These are phyloP conservation scores for Hexactinellida sp. DNA, from an alignment of 37 sponge, comb jelly and placozoan genomes.

Conservation along the genomic window DNA sequence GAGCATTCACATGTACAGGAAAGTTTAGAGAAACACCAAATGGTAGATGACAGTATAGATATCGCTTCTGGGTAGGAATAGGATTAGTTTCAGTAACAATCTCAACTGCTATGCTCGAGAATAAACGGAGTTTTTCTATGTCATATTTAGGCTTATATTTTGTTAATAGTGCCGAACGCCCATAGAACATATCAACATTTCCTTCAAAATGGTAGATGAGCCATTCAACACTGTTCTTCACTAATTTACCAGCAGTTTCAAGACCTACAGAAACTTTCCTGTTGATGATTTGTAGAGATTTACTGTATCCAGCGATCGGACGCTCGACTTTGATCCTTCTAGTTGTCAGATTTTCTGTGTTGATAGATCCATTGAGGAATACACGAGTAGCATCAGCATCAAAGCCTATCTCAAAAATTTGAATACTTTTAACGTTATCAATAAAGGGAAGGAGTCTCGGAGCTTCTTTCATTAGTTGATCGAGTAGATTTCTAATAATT, in stretches of 20 bases:
- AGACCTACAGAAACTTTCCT: neutral
- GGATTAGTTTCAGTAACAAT: neutral
- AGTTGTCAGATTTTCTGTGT: neutral
- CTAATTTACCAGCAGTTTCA: neutral
- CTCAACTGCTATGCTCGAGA: neutral
- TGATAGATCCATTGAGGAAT: neutral
- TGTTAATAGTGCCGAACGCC: neutral
- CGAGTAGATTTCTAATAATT: neutral
- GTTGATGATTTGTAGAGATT: neutral
- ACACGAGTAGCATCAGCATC: neutral
- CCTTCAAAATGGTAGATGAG: neutral
- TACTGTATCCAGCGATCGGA: neutral
- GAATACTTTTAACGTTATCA: neutral
- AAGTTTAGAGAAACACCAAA: conserved; percentile 8
- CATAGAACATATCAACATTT: neutral
- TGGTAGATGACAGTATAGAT: neutral
- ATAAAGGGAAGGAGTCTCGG: neutral
- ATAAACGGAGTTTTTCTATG: neutral
- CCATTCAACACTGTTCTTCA: neutral
- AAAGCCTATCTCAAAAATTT: neutral
- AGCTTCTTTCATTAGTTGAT: neutral
- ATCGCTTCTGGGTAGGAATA: neutral
- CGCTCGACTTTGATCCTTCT: neutral
- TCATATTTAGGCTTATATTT: neutral
- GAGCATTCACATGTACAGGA: neutral